A percentile compares a stretch with the other conserved stretches of the same genome.
Conservation (phyloP, 1,140 invertebrate species). For the Babylonia areolata region DNA sequence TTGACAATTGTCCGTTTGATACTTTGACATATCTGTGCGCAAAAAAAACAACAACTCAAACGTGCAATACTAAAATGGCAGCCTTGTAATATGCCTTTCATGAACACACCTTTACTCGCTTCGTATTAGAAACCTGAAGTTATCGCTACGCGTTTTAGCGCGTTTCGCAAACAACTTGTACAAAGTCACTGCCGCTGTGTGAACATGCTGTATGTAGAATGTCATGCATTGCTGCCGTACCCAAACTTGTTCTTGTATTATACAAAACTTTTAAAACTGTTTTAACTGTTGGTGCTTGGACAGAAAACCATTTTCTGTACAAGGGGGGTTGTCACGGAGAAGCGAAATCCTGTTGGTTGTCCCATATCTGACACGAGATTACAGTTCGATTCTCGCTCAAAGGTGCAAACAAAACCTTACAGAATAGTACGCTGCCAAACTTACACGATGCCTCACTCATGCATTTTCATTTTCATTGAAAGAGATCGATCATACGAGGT, state of each 20-base stretch:
- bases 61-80: slow-evolving; percentile 26
- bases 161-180: not conserved
- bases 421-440: no score
- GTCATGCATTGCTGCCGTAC: no score
- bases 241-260: no score
- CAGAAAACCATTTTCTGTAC: not conserved
- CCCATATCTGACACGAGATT: not conserved
- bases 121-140: no score
- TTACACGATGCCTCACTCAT: no score
- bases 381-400: not conserved
- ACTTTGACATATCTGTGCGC: not conserved
- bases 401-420: no score
- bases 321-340: not conserved
- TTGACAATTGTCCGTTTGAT: not conserved
- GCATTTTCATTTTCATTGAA: not conserved
- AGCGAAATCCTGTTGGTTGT: not conserved
- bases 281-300: not conserved
- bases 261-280: no score
- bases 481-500: not conserved
- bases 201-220: not conserved
- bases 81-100: not conserved
- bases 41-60: not conserved
- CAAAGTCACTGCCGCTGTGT: not conserved
- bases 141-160: not conserved
- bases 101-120: not conserved